phyloP scores from a whole-genome alignment of 2,113 vertebrate genomes.

The Dipodomys stephensi region DNA sequence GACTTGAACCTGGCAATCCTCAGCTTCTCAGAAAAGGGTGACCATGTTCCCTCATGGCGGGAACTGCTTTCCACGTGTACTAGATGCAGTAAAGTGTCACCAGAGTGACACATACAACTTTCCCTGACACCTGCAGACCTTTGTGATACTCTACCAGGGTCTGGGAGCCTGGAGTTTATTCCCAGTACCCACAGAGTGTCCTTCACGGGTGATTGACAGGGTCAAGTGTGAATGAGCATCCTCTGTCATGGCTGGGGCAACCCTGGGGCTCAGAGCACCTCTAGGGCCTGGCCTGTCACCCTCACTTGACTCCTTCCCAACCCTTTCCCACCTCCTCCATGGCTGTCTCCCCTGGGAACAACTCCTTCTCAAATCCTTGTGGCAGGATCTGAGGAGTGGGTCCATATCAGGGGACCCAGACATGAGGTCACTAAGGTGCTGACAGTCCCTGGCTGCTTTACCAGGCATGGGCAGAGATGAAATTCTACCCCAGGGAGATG shows the following conservation, averaged over 20 bases:
- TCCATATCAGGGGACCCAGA: background rate
- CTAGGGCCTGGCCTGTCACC: background rate
- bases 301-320: background rate
- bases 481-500: background rate
- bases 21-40: rapidly evolving
- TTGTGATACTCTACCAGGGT: background rate
- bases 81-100: background rate
- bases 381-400: background rate
- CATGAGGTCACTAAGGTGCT: background rate
- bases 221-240: background rate
- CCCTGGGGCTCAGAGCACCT: background rate
- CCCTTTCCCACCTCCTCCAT: rapidly evolving
- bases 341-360: background rate
- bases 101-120: background rate
- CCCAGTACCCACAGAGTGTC: background rate
- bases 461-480: background rate
- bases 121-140: background rate
- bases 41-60: background rate
- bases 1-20: background rate
- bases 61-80: background rate
- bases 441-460: background rate
- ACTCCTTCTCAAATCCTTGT: background rate
- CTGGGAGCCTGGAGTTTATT: background rate
- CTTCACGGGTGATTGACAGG: background rate
- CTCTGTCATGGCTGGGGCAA: background rate